Evolutionary conservation across 2,113 vertebrate species (phyloP).

Genomic region (Gambusia affinis): DNA sequence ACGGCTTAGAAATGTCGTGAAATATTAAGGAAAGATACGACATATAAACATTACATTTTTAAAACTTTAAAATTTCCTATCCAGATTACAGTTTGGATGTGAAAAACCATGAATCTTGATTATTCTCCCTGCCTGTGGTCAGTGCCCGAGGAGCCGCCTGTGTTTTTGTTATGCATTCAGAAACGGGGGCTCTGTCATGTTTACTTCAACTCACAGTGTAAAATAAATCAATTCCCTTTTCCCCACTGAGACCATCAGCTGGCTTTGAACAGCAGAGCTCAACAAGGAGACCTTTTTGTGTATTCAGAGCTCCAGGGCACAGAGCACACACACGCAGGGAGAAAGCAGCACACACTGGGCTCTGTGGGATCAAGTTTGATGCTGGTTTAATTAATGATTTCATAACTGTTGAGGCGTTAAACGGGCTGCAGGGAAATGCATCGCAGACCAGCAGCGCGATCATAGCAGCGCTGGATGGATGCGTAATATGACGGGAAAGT

Average conservation of each 20-base stretch:
- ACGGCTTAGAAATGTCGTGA: background rate
- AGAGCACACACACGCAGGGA: slow-evolving; percentile 12
- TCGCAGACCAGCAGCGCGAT: slow-evolving; percentile 29
- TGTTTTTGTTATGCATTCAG: slow-evolving; percentile 12
- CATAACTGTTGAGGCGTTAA: slow-evolving; percentile 52
- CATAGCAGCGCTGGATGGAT: slow-evolving; percentile 24
- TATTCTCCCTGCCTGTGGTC: background rate
- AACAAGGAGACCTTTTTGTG: slow-evolving; percentile 23
- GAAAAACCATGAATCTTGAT: background rate
- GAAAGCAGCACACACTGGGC: slow-evolving; percentile 4
- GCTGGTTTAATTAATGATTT: slow-evolving; percentile 58
- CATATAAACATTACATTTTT: too few relatives aligned
- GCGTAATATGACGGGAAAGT: slow-evolving; percentile 31
- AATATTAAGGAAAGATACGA: background rate
- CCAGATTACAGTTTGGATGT: background rate
- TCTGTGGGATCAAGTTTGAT: slow-evolving; percentile 38
- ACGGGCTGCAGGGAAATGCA: slow-evolving; percentile 12
- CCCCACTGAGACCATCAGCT: slow-evolving; percentile 18
- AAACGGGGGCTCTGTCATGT: slow-evolving; percentile 22
- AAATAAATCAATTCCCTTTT: slow-evolving; percentile 32
- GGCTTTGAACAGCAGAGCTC: slow-evolving; percentile 24
- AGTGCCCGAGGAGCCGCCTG: background rate
- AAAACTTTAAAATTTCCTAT: background rate
- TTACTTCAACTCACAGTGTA: slow-evolving; percentile 41
- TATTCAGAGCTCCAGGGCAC: slow-evolving; percentile 28